phyloP scores from a whole-genome alignment of 1,140 invertebrate genomes.

The Drosophila triauraria region DNA sequence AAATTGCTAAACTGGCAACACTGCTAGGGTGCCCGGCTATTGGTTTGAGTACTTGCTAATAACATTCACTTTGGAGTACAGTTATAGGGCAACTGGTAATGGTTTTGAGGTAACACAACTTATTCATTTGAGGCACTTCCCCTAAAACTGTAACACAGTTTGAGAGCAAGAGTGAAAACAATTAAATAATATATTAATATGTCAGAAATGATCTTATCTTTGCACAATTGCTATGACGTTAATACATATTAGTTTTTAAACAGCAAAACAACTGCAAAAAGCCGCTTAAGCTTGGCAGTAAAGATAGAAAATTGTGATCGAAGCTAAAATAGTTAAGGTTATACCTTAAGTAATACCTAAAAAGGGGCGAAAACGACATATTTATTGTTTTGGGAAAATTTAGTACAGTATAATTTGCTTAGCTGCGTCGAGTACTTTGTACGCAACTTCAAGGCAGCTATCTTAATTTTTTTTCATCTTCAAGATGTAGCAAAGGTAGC shows the following conservation, averaged over 20 bases:
- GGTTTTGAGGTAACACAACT: neutral
- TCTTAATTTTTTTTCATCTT: too few relatives aligned
- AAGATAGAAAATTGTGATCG: neutral
- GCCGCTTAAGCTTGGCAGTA: neutral
- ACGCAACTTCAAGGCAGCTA: too few relatives aligned
- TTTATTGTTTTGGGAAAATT: too few relatives aligned
- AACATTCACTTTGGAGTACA: too few relatives aligned
- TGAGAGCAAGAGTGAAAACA: neutral
- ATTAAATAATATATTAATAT: neutral
- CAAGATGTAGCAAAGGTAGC: too few relatives aligned
- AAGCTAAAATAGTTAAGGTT: too few relatives aligned
- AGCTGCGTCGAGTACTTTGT: too few relatives aligned
- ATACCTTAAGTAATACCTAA: neutral
- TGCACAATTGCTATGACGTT: neutral
- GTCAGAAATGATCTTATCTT: neutral
- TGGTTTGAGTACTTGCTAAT: neutral
- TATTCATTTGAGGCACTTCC: neutral
- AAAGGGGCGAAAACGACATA: neutral
- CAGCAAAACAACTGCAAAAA: neutral
- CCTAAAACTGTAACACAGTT: neutral
- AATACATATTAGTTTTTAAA: neutral
- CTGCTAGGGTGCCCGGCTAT: too few relatives aligned
- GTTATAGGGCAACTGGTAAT: neutral
- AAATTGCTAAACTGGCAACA: too few relatives aligned
- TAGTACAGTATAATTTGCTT: too few relatives aligned